phyloP scores from a whole-genome alignment of 2,888 invertebrate genomes.

The Acronicta aceris region DNA sequence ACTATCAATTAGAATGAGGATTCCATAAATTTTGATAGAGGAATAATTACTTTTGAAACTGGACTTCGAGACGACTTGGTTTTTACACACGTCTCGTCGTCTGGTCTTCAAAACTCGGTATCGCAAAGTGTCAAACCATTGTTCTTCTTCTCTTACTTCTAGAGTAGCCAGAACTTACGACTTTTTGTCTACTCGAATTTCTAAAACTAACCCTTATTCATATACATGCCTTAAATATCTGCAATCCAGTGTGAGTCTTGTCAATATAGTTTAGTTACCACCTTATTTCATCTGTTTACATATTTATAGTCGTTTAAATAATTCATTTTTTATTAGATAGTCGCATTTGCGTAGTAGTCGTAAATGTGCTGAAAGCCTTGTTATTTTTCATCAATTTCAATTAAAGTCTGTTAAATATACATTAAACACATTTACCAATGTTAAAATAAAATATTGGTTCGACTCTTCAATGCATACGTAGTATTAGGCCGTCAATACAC shows the following conservation, averaged over 20 bases:
- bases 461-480: conserved; percentile 10
- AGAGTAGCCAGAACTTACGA: conserved; percentile 73
- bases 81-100: too few relatives aligned
- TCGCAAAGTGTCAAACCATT: conserved; percentile 43
- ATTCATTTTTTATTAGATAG: conserved; percentile 18
- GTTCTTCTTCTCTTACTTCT: conserved; percentile 74
- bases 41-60: background rate
- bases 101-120: background rate
- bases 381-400: conserved; percentile 5
- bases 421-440: background rate
- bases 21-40: conserved; percentile 12
- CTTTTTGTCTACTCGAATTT: conserved; percentile 32
- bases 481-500: conserved; percentile 20
- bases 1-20: conserved; percentile 27
- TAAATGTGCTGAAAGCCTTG: conserved; percentile 7
- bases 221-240: conserved; percentile 42
- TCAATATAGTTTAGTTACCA: conserved; percentile 59
- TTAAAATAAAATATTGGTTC: background rate
- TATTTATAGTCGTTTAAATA: conserved; percentile 33
- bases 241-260: conserved; percentile 56
- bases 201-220: conserved; percentile 24
- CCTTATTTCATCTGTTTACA: conserved; percentile 32
- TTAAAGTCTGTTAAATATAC: background rate
- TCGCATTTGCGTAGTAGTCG: conserved; percentile 22
- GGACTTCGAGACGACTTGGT: too few relatives aligned